Conservation (phyloP, 2,113 vertebrate genomes). For the Dicentrarchus labrax region DNA sequence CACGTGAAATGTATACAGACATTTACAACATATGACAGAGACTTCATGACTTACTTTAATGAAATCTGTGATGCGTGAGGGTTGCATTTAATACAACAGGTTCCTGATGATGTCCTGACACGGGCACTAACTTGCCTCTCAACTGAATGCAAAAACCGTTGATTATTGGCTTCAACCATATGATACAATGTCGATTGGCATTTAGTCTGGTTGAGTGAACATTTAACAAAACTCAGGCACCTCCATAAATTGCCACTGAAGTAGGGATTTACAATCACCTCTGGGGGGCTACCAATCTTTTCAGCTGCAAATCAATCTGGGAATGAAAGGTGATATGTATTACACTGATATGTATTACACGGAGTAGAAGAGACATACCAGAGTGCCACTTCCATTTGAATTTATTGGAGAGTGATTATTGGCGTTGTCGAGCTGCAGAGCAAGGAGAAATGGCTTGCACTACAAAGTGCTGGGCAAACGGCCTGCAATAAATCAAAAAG, state of each 20-base stretch:
- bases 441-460: slow-evolving; percentile 70
- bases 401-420: slow-evolving; percentile 80
- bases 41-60: slow-evolving; percentile 23
- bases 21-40: slow-evolving; percentile 15
- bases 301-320: slow-evolving; percentile 74
- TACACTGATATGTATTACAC: slow-evolving; percentile 66
- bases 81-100: background rate
- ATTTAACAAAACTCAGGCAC: slow-evolving; percentile 72
- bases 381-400: slow-evolving; percentile 76
- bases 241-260: slow-evolving; percentile 64
- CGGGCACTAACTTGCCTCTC: slow-evolving; percentile 21
- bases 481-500: slow-evolving; percentile 73
- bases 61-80: slow-evolving; percentile 44
- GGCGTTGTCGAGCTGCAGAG: slow-evolving; percentile 64
- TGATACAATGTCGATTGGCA: slow-evolving; percentile 57
- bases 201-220: slow-evolving; percentile 69
- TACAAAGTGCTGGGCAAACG: slow-evolving; percentile 69
- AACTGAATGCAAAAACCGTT: slow-evolving; percentile 26
- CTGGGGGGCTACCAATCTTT: slow-evolving; percentile 61
- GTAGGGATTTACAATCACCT: slow-evolving; percentile 70
- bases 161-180: slow-evolving; percentile 29
- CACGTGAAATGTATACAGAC: background rate
- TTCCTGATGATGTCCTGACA: slow-evolving; percentile 13
- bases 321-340: slow-evolving; percentile 73
- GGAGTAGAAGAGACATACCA: slow-evolving; percentile 66